Evolutionary conservation across 2,797 vertebrate species (phyloP).

Genomic region (Xenops minutus): DNA sequence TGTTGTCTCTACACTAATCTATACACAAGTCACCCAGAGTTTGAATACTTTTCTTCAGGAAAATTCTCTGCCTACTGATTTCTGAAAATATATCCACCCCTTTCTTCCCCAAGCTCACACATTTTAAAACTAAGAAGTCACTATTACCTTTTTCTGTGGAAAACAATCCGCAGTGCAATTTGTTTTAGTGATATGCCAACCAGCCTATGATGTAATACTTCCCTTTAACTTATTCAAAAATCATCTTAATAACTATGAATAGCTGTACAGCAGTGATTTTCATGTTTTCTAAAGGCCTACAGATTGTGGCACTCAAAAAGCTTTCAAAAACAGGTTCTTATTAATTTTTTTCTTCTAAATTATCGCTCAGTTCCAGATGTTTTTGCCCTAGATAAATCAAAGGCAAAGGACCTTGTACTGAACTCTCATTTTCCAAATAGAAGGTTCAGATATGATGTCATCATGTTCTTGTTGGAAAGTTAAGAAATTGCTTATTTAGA

Average conservation of each 20-base stretch:
- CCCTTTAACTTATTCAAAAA: not conserved
- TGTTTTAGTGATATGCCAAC: not conserved
- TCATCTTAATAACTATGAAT: not conserved
- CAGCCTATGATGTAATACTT: not conserved
- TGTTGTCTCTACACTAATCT: not conserved
- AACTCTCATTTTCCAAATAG: not conserved
- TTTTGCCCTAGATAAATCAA: not conserved
- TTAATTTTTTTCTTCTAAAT: not conserved
- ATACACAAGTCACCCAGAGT: not conserved
- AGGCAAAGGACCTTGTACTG: not conserved
- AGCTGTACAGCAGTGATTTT: not conserved
- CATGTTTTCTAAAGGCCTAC: not conserved
- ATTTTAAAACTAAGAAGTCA: not conserved
- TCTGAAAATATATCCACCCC: not conserved
- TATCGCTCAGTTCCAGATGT: not conserved
- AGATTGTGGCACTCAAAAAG: not conserved
- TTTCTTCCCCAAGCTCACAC: not conserved
- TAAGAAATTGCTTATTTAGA: not conserved
- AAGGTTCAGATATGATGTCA: not conserved
- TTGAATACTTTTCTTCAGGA: not conserved
- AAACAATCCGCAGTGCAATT: not conserved
- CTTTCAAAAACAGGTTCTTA: not conserved
- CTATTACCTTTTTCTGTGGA: not conserved
- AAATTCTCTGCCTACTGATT: not conserved
- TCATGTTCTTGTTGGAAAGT: not conserved